Base-by-base conservation (phyloP, 2,113 vertebrate species). In the Archocentrus centrarchus region DNA sequence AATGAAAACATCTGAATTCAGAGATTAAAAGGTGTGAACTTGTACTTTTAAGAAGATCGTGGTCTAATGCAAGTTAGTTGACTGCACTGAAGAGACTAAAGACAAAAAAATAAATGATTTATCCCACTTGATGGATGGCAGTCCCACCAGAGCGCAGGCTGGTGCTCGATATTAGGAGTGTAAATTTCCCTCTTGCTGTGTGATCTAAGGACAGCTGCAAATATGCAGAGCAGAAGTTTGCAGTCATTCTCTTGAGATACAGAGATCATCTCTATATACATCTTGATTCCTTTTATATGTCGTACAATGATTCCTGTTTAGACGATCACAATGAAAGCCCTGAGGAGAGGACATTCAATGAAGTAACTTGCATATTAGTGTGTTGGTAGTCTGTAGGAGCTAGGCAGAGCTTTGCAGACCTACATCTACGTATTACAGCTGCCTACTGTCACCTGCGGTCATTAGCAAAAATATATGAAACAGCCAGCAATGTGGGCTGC, bases 361-460 rank as follows among this genome's bases (percentile, higher is more conserved):
- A 30, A 70, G 66, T 9, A 30, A 0, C 17, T 24, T 20, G 66
- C 66, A 53, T 50, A 17, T 50, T 20, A 53, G 66, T 50, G 64
- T 70, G 41, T 27, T 27, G 41, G 22, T 50, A 50, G 0, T 30
- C 0, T 24, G 17, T 50, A 50, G 41, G 64, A 50, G 22, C 9
- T 22, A 53, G 24, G 44, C 10, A 32, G 44, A 53, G 24, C 0
- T 50, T 53, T 73, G 10, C 27, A 53, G 66, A 73, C 6, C 24
- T 44, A 20, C 7, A 15, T 73, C 10, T 73, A 9, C 18, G 17
- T 70, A 30, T 70, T 50, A 50, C 17, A 30, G 3, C 6, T 70
- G 24, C 11, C 64, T 30, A 70, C 9, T 11, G 44, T 53, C 10
- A 53, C 10, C 41, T 47, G 22, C 15, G 0, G 0, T 41, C 15